phyloP scores from a whole-genome alignment of 2,113 vertebrate species.

The Gallinago media region DNA sequence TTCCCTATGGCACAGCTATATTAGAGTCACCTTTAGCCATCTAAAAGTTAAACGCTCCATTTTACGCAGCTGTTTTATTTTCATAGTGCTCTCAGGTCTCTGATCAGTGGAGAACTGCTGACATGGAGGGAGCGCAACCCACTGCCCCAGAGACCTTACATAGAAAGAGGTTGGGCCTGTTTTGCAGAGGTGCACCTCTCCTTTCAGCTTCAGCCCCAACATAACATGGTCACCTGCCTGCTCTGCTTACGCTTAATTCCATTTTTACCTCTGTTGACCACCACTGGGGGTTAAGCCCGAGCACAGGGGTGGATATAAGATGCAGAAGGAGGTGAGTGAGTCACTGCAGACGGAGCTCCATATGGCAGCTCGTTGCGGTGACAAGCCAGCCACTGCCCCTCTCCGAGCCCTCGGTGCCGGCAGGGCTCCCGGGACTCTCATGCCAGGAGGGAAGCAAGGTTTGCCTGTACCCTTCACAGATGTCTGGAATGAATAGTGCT shows the following conservation, averaged over 20 bases:
- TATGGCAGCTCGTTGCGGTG: neutral
- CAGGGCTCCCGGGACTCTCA: accelerated
- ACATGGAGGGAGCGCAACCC: neutral
- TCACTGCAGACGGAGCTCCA: accelerated
- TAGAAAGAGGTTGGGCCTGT: neutral
- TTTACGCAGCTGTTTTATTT: neutral
- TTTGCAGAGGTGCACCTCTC: neutral
- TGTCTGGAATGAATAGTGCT: neutral
- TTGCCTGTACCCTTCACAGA: neutral
- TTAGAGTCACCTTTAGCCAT: neutral
- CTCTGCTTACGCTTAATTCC: neutral
- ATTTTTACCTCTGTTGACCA: neutral
- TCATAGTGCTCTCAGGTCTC: neutral
- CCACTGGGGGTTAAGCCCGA: neutral
- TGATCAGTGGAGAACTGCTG: neutral
- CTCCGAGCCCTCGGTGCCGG: neutral
- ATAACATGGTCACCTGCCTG: no score
- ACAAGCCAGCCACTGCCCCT: neutral
- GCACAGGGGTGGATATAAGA: neutral
- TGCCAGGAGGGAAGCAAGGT: neutral
- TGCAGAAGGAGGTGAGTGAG: neutral
- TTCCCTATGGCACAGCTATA: neutral
- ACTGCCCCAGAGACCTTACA: accelerated
- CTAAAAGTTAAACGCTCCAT: neutral
- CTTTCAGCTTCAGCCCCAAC: neutral